Percentiles rank a stretch among this genome's conserved stretches.
Evolutionary conservation across 2,113 vertebrate genomes (phyloP).

Genomic region (Cyanistes caeruleus): DNA sequence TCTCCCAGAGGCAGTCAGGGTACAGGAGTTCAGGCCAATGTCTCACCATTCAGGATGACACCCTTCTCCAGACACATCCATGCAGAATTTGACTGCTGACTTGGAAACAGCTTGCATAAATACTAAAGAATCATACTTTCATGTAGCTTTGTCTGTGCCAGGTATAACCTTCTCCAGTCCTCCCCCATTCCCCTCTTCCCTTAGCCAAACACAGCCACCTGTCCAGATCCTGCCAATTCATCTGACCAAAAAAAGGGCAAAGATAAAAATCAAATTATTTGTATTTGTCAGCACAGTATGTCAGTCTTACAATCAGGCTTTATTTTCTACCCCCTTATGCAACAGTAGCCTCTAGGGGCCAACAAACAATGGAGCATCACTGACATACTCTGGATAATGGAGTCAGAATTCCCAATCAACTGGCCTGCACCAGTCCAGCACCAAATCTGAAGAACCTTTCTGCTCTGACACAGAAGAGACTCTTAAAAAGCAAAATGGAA

Average conservation of each 20-base stretch:
- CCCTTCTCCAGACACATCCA: background rate
- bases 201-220: background rate
- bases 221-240: background rate
- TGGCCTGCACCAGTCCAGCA: background rate
- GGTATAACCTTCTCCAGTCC: background rate
- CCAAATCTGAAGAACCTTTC: background rate
- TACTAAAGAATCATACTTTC: background rate
- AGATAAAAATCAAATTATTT: background rate
- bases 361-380: background rate
- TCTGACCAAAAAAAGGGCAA: background rate
- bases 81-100: background rate
- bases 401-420: background rate
- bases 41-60: background rate
- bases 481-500: background rate
- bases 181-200: background rate
- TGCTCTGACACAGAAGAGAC: background rate
- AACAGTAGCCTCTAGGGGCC: background rate
- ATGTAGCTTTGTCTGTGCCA: background rate
- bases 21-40: background rate
- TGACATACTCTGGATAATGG: background rate
- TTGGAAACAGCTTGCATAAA: background rate
- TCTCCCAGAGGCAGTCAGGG: background rate
- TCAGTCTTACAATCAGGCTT: background rate
- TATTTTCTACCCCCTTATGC: background rate
- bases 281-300: background rate